A percentile compares a stretch with the other conserved stretches of the same genome.
These are phyloP conservation scores for Selene dorsalis DNA, from an alignment of 2,797 vertebrate species.

Conservation along the genomic window DNA sequence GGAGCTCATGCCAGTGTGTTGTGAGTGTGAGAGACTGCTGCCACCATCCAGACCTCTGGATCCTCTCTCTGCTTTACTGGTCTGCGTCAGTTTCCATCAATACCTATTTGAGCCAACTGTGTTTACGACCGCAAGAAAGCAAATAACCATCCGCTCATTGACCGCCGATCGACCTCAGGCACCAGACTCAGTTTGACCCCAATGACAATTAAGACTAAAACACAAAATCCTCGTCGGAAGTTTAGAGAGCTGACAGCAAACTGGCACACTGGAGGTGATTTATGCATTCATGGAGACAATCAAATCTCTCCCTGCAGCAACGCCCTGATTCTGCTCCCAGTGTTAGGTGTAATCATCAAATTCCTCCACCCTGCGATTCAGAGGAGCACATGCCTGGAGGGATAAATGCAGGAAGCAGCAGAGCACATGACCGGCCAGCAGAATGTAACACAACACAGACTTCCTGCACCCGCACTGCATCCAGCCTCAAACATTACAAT, in stretches of 20 bases:
- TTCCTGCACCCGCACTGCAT: too few species aligned
- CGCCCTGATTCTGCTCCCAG: not conserved
- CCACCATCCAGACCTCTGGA: not conserved
- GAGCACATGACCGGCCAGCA: not conserved
- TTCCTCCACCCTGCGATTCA: conserved; percentile 11
- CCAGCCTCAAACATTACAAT: not conserved
- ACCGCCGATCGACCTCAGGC: not conserved
- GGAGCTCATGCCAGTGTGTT: not conserved
- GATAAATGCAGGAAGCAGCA: not conserved
- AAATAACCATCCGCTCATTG: conserved; percentile 17
- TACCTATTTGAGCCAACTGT: conserved; percentile 23
- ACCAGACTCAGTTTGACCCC: not conserved
- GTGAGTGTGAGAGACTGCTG: not conserved
- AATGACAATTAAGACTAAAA: conserved; percentile 3
- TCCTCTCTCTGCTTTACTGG: conserved; percentile 1
- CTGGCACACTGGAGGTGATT: not conserved
- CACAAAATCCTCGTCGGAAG: not conserved
- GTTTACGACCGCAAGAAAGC: conserved; percentile 8
- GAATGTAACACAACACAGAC: not conserved
- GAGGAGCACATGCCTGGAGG: conserved; percentile 17
- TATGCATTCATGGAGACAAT: not conserved
- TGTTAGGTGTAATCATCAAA: conserved; percentile 14
- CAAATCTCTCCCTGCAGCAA: conserved; percentile 26
- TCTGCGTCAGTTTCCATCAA: conserved; percentile 23
- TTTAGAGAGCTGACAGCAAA: not conserved